Evolutionary conservation across 2,113 vertebrate species (phyloP), one percentile per base, ranked within the genome.

Genomic region (Pelecanoides urinatrix): DNA sequence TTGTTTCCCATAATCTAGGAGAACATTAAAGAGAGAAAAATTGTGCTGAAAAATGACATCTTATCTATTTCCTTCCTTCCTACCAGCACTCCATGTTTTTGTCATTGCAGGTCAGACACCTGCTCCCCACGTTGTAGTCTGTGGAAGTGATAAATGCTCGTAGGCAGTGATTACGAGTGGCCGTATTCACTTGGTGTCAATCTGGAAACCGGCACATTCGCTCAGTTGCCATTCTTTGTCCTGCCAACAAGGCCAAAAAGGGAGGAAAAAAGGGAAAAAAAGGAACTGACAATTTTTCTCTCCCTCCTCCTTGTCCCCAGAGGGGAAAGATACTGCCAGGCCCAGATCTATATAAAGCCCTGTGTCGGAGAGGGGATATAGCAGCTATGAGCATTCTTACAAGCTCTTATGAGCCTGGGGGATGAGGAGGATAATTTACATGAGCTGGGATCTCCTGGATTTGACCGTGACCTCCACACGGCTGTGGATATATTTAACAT

Each of bases 11-110:
- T 95, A 91, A 96, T 97, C 94, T 62, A 81, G 50, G 32, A 55
- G 92, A 86, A 56, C 94, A 87, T 95, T 94, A 96, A 81, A 91
- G 27, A 89, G 90, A 96, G 90, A 94, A 67, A 96, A 96, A 97
- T 55, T 11, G 23, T 19, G 78, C 82, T 92, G 97, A 94, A 73
- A 97, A 91, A 94, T 91, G 94, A 89, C 92, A 91, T 40, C 19
- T 70, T 59, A 88, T 93, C 96, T 94, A 91, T 97, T 92, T 94
- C 30, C 78, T 65, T 25, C 42, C 61, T 79, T 40, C 66, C 85
- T 56, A 22, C 11, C 38, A 20, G 19, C 22, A 26, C 76, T 93
- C 83, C 1, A 15, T 13, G 87, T 62, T 94, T 96, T 81, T 96
- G 97, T 92, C 96, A 84, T 75, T 7, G 23, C 79, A 50, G 94